A percentile compares a stretch with the other conserved stretches of the same genome.
Conservation (phyloP, 2,797 vertebrate species). For the Sebastes alutus region DNA sequence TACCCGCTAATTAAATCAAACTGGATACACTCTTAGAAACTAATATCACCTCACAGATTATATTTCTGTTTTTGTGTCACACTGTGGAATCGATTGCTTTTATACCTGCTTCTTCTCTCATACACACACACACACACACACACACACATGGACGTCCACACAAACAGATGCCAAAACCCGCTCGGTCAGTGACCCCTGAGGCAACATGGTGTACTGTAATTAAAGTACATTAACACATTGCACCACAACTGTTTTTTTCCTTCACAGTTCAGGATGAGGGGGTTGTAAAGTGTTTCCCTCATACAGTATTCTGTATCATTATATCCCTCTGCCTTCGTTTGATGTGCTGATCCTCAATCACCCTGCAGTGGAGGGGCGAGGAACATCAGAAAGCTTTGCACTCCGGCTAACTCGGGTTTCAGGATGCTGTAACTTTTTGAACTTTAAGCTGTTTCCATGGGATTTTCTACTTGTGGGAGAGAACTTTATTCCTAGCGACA, state of each 20-base stretch:
- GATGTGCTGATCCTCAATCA: slow-evolving; percentile 70
- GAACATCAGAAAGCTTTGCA: slow-evolving; percentile 58
- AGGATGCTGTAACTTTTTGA: slow-evolving; percentile 71
- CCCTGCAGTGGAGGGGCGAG: slow-evolving; percentile 40
- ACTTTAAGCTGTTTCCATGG: slow-evolving; percentile 59
- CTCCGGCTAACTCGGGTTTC: slow-evolving; percentile 62
- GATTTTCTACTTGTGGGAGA: slow-evolving; percentile 50
- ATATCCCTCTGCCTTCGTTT: slow-evolving; percentile 51
- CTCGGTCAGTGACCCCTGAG: slow-evolving; percentile 34
- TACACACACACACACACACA: background rate
- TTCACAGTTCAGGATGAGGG: slow-evolving; percentile 31
- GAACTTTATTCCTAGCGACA: slow-evolving; percentile 62
- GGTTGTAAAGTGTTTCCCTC: slow-evolving; percentile 63
- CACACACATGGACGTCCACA: slow-evolving; percentile 7
- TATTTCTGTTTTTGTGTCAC: slow-evolving; percentile 65
- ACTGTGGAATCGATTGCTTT: slow-evolving; percentile 44
- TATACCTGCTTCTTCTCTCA: slow-evolving; percentile 33
- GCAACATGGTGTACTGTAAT: slow-evolving; percentile 49
- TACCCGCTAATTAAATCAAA: slow-evolving; percentile 80
- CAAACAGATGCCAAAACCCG: slow-evolving; percentile 39
- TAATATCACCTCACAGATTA: slow-evolving; percentile 57
- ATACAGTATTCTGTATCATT: slow-evolving; percentile 62
- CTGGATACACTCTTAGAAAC: slow-evolving; percentile 60
- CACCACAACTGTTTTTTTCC: slow-evolving; percentile 24
- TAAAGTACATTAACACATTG: slow-evolving; percentile 73